Conservation (phyloP, 1,140 invertebrate genomes). For the Cephus cinctus region DNA sequence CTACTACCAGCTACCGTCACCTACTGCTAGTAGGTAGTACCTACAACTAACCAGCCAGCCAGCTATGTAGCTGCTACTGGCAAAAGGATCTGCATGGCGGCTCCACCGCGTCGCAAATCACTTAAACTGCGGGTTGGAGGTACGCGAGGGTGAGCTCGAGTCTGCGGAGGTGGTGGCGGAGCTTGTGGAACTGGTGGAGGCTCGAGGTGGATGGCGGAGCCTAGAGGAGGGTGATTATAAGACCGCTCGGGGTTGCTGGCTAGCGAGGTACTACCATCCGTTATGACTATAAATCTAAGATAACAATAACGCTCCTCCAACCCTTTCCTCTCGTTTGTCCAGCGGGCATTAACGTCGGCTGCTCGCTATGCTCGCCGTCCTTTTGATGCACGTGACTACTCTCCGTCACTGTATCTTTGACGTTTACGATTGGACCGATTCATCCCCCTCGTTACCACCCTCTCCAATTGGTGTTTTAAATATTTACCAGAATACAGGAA, state of each 20-base stretch:
- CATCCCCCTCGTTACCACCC: too few relatives aligned
- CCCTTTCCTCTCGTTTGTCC: constrained; percentile 38
- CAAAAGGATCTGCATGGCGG: constrained; percentile 56
- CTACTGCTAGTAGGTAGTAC: too few relatives aligned
- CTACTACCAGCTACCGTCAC: too few relatives aligned
- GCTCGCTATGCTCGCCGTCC: constrained; percentile 30
- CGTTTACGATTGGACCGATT: too few relatives aligned
- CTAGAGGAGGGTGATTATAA: constrained; percentile 56
- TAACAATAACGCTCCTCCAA: constrained; percentile 54
- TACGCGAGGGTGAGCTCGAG: constrained; percentile 24
- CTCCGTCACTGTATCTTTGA: constrained; percentile 29
- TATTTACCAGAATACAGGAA: too few relatives aligned
- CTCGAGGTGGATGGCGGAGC: constrained; percentile 22
- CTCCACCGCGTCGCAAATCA: constrained; percentile 56
- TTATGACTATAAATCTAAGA: constrained; percentile 59
- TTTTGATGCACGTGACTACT: constrained; percentile 47
- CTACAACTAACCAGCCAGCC: too few relatives aligned
- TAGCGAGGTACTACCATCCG: constrained; percentile 54
- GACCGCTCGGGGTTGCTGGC: constrained; percentile 54
- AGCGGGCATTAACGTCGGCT: constrained; percentile 38
- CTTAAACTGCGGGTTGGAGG: constrained; percentile 49
- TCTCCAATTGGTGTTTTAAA: too few relatives aligned
- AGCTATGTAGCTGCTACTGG: too few relatives aligned
- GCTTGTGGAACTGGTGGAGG: constrained; percentile 17
- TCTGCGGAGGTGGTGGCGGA: constrained; percentile 28